Evolutionary conservation across 2,113 vertebrate species (phyloP), one percentile per base, ranked within the genome.

Genomic region (Tretioscincus oriximinensis): DNA sequence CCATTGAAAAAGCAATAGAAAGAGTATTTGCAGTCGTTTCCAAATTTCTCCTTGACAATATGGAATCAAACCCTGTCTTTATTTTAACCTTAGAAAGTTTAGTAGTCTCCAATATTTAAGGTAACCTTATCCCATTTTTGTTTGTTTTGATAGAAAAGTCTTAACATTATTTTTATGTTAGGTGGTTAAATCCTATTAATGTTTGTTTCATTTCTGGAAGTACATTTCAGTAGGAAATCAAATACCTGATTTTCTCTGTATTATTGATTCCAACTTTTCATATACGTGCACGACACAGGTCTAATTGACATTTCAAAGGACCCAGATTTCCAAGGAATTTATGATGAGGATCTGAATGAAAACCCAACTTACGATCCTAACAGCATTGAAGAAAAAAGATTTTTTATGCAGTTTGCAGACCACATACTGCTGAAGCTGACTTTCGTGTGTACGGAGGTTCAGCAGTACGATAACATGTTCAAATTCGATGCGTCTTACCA

Each of bases 311-410:
- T 93, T 84, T 93, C 93, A 72, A 91, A 86, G 28, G 94, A 96
- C 51, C 91, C 90, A 67, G 93, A 91, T 66, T 96, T 94, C 83
- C 51, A 81, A n/a, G 93, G 86, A 63, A 95, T 95, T 71, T 95
- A 94, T 85, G 88, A 88, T 49, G 83, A 93, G 84, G 89, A 92
- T 31, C 24, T 61, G 2, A 89, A 93, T 78, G 74, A 85, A 73
- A 94, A 96, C 83, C 95, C 95, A 80, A 93, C 92, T 18, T 96
- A 95, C 11, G 82, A 94, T 3, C 93, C 94, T 14, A 92, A 94
- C 35, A 94, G 87, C 11, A 60, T 77, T 61, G 91, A 93, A 28
- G 95, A 93, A 81, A 93, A 88, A 75, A 85, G 78, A 8, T 26
- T 94, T 2, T 96, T 96, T 78, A 92, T 92, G 91, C 90, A 92